Evolutionary conservation across 2,797 vertebrate genomes (phyloP).

Genomic region (Sphenopsis melanotis): DNA sequence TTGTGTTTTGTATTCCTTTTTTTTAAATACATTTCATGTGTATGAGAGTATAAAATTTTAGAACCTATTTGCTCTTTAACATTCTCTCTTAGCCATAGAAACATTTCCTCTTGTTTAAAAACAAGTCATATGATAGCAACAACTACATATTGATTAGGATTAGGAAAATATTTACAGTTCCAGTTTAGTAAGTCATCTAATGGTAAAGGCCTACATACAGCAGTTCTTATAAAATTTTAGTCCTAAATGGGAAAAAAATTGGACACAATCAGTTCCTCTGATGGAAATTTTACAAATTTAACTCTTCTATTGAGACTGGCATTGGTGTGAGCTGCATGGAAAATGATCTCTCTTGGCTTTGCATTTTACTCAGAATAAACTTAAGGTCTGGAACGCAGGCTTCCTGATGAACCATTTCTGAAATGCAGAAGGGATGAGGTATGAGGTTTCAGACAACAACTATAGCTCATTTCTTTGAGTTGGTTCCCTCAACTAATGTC

Average conservation of each 20-base stretch:
- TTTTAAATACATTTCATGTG: neutral
- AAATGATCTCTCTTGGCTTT: neutral
- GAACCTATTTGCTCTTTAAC: neutral
- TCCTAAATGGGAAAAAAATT: neutral
- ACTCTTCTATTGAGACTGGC: neutral
- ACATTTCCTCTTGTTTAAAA: neutral
- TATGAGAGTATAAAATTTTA: neutral
- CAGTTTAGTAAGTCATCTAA: neutral
- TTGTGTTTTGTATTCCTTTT: neutral
- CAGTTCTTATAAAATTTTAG: neutral
- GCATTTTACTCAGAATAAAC: conserved; percentile 4
- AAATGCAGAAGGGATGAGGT: neutral
- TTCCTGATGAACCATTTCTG: conserved; percentile 10
- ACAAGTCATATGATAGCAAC: neutral
- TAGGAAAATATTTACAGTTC: neutral
- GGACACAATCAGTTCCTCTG: neutral
- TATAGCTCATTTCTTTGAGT: conserved; percentile 27
- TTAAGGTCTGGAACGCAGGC: neutral
- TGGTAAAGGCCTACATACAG: neutral
- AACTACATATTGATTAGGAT: neutral
- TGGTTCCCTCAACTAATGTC: conserved; percentile 16
- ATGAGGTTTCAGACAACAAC: conserved; percentile 8
- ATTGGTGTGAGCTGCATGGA: neutral
- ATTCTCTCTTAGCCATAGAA: neutral
- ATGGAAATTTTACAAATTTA: neutral